phyloP scores from a whole-genome alignment of 2,888 invertebrate species.

The Ptychoptera contaminata region DNA sequence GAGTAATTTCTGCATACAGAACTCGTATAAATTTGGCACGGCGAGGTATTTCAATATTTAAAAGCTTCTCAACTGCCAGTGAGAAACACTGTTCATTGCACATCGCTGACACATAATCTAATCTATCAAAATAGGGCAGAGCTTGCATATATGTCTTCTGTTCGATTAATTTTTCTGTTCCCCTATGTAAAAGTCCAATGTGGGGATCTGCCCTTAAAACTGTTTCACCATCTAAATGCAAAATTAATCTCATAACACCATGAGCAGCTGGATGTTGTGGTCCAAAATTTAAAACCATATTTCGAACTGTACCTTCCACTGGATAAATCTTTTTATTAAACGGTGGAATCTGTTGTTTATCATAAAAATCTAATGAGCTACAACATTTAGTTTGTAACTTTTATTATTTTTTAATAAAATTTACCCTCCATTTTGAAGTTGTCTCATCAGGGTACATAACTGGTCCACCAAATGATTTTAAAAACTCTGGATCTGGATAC shows the following conservation, averaged over 20 bases:
- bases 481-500: conserved; percentile 48
- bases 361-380: not conserved
- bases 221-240: conserved; percentile 69
- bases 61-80: conserved; percentile 66
- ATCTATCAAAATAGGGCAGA: conserved; percentile 71
- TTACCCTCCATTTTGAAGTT: conserved; percentile 16
- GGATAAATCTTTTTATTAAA: conserved; percentile 27
- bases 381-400: conserved; percentile 8
- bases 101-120: conserved; percentile 78
- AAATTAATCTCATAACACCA: conserved; percentile 65
- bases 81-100: conserved; percentile 64
- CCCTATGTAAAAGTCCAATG: conserved; percentile 73
- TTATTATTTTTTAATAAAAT: too few species aligned
- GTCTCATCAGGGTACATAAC: conserved; percentile 40
- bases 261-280: conserved; percentile 87
- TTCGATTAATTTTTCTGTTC: conserved; percentile 82
- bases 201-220: conserved; percentile 69
- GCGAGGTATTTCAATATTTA: conserved; percentile 59
- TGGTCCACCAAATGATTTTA: conserved; percentile 37
- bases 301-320: conserved; percentile 43
- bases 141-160: conserved; percentile 74
- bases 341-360: conserved; percentile 23
- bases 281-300: conserved; percentile 67
- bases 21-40: conserved; percentile 69
- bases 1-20: conserved; percentile 57